Conservation (phyloP, 2,888 invertebrate species). For the Drosophila prostipennis region DNA sequence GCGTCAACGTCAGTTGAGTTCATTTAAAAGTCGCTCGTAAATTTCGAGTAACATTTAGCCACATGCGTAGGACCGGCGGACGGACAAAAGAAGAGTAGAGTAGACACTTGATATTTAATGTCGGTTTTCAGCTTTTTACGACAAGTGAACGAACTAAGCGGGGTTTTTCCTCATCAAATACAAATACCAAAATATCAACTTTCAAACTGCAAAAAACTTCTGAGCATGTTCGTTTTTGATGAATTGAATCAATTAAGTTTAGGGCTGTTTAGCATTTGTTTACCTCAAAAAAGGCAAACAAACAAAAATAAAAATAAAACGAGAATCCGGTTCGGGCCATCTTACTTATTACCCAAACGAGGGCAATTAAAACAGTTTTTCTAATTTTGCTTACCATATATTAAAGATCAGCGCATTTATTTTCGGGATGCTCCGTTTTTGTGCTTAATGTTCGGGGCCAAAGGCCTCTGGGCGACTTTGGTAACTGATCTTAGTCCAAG, state of each 20-base stretch:
- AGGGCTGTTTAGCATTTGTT: conserved; percentile 66
- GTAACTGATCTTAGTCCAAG: conserved; percentile 53
- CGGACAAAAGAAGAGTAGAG: conserved; percentile 32
- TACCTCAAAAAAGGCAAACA: conserved; percentile 17
- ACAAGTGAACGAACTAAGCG: conserved; percentile 41
- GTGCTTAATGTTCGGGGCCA: conserved; percentile 53
- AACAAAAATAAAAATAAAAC: conserved; percentile 5
- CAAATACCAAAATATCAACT: conserved; percentile 71
- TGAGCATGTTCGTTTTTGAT: conserved; percentile 51
- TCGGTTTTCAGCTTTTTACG: conserved; percentile 49
- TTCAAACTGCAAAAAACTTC: conserved; percentile 50
- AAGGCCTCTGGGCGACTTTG: conserved; percentile 58
- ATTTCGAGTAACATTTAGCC: conserved; percentile 53
- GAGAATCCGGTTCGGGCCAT: conserved; percentile 56
- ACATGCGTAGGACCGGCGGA: conserved; percentile 24
- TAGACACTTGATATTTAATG: conserved; percentile 50
- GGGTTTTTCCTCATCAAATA: conserved; percentile 53
- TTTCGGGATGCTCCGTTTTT: conserved; percentile 31
- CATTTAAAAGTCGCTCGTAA: conserved; percentile 64
- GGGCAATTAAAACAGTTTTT: conserved; percentile 43
- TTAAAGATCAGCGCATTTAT: conserved; percentile 53
- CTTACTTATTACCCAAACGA: conserved; percentile 36
- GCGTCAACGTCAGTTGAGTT: conserved; percentile 29
- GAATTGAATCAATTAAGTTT: conserved; percentile 57
- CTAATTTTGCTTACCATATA: conserved; percentile 50